Conservation (phyloP, 1,140 invertebrate genomes). For the Panagrolaimus sp. region DNA sequence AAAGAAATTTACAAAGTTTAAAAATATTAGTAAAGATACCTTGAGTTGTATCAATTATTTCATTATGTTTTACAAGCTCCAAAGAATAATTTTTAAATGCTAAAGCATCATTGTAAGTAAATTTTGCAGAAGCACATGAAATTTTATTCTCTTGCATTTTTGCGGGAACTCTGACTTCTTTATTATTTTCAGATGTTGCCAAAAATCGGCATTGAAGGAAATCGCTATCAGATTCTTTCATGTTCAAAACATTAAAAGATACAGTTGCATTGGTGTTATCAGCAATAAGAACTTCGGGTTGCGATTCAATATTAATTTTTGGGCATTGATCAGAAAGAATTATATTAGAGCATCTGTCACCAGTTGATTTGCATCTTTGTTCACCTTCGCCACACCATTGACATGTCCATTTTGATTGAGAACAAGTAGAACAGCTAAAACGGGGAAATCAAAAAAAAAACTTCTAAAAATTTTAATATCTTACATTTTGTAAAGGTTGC, state of each 20-base stretch:
- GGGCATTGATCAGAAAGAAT: conserved; percentile 3
- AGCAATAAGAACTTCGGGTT: conserved; percentile 30
- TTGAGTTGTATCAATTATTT: conserved; percentile 36
- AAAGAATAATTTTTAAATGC: conserved; percentile 28
- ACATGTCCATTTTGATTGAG: conserved; percentile 45
- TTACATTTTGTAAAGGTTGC: conserved; percentile 41
- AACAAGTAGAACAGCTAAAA: conserved; percentile 47
- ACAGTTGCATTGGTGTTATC: conserved; percentile 37
- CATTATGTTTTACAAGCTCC: conserved; percentile 35
- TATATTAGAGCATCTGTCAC: neutral
- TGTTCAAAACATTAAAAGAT: conserved; percentile 33
- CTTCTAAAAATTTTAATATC: neutral
- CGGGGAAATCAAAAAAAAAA: neutral
- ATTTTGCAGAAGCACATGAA: conserved; percentile 21
- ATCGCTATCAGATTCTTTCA: conserved; percentile 1
- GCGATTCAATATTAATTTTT: neutral
- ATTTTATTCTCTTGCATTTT: conserved; percentile 12
- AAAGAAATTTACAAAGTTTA: conserved; percentile 7
- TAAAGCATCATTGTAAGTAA: conserved; percentile 16
- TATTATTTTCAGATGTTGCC: neutral
- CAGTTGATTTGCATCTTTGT: neutral
- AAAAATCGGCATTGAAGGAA: conserved; percentile 6
- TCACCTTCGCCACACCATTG: conserved; percentile 36
- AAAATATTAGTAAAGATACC: conserved; percentile 14
- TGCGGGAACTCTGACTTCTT: conserved; percentile 7